Base-by-base conservation (phyloP, 2,113 vertebrate genomes). In the Thamnophis sirtalis region DNA sequence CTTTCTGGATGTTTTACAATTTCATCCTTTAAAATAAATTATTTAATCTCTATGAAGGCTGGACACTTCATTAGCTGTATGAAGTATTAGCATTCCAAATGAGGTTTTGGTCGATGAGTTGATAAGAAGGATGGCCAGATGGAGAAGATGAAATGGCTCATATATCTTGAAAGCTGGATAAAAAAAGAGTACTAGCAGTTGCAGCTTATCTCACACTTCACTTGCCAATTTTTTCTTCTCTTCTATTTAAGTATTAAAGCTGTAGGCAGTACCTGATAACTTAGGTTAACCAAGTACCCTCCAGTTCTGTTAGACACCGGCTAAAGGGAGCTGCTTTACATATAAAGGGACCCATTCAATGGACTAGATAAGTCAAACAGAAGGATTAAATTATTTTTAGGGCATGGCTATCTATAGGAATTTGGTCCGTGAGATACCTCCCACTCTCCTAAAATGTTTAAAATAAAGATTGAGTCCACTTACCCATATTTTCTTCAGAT, bases 271-370 rank as follows among this genome's bases (percentile, higher is more conserved):
- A 43, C 73, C 33, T 80, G 33, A 43, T 80, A 80, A 80, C 33
- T 80, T 80, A 38, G 33, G 7, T 80, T 43, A 80, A 80, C 19
- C 33, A 80, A 80, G 73, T 80, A 80, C 3, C 94, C 92, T 94
- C 85, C 55, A 93, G 53, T 87, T 90, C 88, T 28, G 17, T 21
- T 80, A 22, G 28, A 84, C 63, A 51, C 88, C 4, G 33, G 21
- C 7, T 80, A 43, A 43, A 80, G 73, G 8, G 73, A 43, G 33
- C 33, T 43, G 33, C 21, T 80, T 80, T 80, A 43, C 13, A 53
- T 43, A 53, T 89, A 93, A 92, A 96, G 56, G 84, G 93, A 68
- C 88, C 87, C 89, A 26, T 51, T 94, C 93, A 95, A 96, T 92
- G 55, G 28, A 38, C 50, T 22, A 60, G 11, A 33, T n/a, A 89